Evolutionary conservation across 2,113 vertebrate genomes (phyloP).

Genomic region (Puma concolor): DNA sequence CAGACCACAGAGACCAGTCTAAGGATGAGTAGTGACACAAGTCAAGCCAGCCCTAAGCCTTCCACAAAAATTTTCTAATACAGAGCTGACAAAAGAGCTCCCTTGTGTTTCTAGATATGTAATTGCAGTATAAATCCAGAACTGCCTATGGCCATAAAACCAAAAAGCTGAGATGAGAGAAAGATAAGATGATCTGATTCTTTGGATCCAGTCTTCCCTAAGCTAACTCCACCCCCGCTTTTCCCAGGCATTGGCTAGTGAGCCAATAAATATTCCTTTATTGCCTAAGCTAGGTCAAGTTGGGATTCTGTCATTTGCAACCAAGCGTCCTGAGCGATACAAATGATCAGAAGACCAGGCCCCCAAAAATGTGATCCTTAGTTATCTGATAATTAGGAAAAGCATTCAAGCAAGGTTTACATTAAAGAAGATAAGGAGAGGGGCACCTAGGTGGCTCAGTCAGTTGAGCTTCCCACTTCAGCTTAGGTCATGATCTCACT

Average conservation of each 20-base stretch:
- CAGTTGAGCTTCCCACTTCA: no score
- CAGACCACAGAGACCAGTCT: neutral
- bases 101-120: neutral
- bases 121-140: constrained; percentile 9
- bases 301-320: constrained; percentile 42
- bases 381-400: neutral
- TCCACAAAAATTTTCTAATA: neutral
- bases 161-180: constrained; percentile 9
- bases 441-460: no score
- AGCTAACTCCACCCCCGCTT: neutral
- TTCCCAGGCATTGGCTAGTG: neutral
- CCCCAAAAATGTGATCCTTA: constrained; percentile 1
- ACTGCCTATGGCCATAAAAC: constrained; percentile 14
- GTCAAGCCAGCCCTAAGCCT: neutral
- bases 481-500: no score
- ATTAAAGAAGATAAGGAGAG: constrained; percentile 1
- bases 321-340: neutral
- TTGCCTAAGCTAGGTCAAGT: neutral
- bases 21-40: neutral
- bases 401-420: neutral
- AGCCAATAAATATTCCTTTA: neutral
- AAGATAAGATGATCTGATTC: neutral
- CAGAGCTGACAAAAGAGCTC: neutral
- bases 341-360: neutral
- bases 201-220: neutral